Evolutionary conservation across 2,888 invertebrate species (phyloP).

Genomic region (Ormyrus pomaceus): DNA sequence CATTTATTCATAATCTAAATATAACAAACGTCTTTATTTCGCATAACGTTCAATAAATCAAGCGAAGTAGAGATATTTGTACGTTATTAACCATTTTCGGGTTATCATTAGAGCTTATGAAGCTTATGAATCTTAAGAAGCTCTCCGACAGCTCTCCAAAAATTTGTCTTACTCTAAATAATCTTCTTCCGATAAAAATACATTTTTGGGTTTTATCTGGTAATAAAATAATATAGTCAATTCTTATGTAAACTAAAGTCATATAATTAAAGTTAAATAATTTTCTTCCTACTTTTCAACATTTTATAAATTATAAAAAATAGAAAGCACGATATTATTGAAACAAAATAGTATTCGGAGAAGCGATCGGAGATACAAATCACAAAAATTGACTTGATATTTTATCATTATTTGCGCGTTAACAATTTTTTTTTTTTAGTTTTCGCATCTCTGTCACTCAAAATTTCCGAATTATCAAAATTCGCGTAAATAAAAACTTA

Average conservation of each 20-base stretch:
- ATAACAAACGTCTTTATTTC: conserved; percentile 59
- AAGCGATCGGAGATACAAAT: conserved; percentile 40
- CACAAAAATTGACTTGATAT: conserved; percentile 20
- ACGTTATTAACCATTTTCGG: conserved; percentile 23
- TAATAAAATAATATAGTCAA: not conserved
- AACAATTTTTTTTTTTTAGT: conserved; percentile 17
- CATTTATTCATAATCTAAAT: conserved; percentile 60
- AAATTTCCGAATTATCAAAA: conserved; percentile 3
- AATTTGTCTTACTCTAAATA: conserved; percentile 27
- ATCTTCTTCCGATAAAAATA: conserved; percentile 39
- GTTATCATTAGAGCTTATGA: conserved; percentile 11
- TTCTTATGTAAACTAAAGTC: no score
- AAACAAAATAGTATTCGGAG: conserved; percentile 23
- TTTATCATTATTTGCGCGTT: conserved; percentile 40
- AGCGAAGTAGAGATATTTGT: conserved; percentile 49
- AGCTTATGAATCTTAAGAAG: conserved; percentile 19
- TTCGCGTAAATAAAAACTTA: not conserved
- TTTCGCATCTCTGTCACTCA: not conserved
- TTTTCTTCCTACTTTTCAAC: no score
- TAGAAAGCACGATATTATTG: no score
- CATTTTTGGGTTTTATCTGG: conserved; percentile 16
- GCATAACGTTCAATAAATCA: conserved; percentile 60
- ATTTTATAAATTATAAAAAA: no score
- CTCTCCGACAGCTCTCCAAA: conserved; percentile 32
- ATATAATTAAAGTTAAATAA: no score